Evolutionary conservation across 1,140 invertebrate genomes (phyloP).

Genomic region (Meloidogyne chitwoodi): DNA sequence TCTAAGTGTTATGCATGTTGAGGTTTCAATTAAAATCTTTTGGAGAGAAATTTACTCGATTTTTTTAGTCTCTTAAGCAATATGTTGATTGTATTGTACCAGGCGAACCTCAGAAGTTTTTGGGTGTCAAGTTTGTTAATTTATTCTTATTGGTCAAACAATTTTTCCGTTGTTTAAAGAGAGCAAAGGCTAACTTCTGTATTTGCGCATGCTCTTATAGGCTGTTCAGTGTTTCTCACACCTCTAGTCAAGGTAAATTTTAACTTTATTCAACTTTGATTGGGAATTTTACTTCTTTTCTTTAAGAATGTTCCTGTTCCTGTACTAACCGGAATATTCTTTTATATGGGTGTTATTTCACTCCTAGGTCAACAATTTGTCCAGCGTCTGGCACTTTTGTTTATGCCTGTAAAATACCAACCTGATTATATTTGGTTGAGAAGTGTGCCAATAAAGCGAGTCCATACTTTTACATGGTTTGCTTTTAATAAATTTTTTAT

Average conservation of each 20-base stretch:
- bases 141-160: not conserved
- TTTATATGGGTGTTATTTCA: constrained; percentile 61
- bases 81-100: constrained; percentile 27
- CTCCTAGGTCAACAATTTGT: constrained; percentile 72
- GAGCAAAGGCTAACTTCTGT: constrained; percentile 62
- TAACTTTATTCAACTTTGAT: not conserved
- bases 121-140: constrained; percentile 48
- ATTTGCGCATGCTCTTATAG: constrained; percentile 60
- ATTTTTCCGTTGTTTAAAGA: constrained; percentile 26
- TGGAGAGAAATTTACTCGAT: constrained; percentile 15
- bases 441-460: constrained; percentile 64
- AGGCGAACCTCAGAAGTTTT: constrained; percentile 26
- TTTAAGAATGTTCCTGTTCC: constrained; percentile 61
- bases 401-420: constrained; percentile 90
- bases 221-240: constrained; percentile 28
- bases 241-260: constrained; percentile 27
- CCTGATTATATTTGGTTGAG: constrained; percentile 93
- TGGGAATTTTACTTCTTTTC: not conserved
- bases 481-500: not conserved
- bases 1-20: constrained; percentile 60
- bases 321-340: constrained; percentile 61
- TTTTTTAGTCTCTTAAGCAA: constrained; percentile 61
- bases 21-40: constrained; percentile 37
- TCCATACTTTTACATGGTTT: constrained; percentile 44
- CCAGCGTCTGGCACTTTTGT: constrained; percentile 85